Evolutionary conservation across 1,140 invertebrate species (phyloP).

Genomic region (Chelonus insularis): DNA sequence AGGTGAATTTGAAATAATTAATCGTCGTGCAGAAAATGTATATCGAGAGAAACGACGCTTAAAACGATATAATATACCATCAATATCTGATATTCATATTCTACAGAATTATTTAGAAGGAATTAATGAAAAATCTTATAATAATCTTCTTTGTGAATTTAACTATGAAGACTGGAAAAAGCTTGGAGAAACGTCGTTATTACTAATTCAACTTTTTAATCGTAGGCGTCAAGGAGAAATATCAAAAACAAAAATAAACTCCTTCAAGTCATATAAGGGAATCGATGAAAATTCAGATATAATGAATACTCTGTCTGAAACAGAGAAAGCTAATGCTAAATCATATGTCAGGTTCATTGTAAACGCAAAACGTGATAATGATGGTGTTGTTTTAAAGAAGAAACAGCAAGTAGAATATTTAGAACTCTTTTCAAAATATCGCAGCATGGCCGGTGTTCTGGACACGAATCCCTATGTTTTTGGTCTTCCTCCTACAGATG

Average conservation of each 20-base stretch:
- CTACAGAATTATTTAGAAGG: neutral
- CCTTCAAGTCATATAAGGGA: constrained; percentile 5
- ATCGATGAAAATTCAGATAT: constrained; percentile 11
- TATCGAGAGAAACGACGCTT: neutral
- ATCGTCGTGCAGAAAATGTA: neutral
- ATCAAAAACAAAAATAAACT: neutral
- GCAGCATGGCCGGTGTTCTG: too few relatives aligned
- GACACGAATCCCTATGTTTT: too few relatives aligned
- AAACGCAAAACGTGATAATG: neutral
- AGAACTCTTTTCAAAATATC: too few relatives aligned
- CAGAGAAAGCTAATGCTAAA: neutral
- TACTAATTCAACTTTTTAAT: constrained; percentile 18
- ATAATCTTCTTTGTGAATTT: neutral
- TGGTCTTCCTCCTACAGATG: too few relatives aligned
- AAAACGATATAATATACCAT: neutral
- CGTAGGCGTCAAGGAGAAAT: constrained; percentile 15
- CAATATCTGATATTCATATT: neutral
- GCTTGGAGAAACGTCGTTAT: neutral
- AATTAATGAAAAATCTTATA: neutral
- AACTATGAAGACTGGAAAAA: neutral
- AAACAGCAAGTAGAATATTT: too few relatives aligned
- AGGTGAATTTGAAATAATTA: neutral
- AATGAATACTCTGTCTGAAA: neutral
- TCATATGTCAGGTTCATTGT: constrained; percentile 15
- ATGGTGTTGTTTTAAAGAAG: constrained; percentile 14